These are phyloP conservation scores for Axis porcinus DNA, from an alignment of 2,113 vertebrate species.

Conservation along the genomic window DNA sequence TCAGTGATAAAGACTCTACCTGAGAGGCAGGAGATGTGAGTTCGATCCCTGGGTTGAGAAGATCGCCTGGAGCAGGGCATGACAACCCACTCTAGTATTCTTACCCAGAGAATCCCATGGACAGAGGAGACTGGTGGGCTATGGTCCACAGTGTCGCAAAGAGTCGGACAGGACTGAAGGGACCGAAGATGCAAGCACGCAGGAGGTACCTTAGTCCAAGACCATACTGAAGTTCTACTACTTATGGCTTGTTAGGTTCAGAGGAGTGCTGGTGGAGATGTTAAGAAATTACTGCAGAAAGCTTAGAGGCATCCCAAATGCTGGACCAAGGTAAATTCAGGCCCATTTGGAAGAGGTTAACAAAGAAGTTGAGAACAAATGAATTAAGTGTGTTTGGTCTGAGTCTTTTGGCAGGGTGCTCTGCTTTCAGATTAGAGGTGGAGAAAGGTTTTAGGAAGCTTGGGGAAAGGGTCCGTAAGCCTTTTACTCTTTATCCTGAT, in stretches of 20 bases:
- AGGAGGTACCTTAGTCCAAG: neutral
- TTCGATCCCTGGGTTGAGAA: neutral
- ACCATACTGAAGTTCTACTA: neutral
- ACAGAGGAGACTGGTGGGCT: neutral
- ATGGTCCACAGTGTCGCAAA: neutral
- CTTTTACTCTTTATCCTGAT: neutral
- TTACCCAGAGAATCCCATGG: neutral
- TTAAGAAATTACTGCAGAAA: neutral
- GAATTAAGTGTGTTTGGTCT: neutral
- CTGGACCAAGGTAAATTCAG: neutral
- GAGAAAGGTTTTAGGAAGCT: neutral
- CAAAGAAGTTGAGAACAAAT: neutral
- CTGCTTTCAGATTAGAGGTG: neutral
- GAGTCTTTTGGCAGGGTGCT: neutral
- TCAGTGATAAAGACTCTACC: neutral
- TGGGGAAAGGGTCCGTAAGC: neutral
- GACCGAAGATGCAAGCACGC: neutral
- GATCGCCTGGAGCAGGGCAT: neutral
- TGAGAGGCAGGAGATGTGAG: neutral
- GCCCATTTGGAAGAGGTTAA: neutral
- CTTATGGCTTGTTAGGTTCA: neutral
- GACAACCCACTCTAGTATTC: neutral
- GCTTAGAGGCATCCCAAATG: neutral
- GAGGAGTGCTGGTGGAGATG: neutral
- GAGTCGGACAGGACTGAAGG: neutral